phyloP scores from a whole-genome alignment of 2,888 invertebrate genomes.

The Cephus pulcher region DNA sequence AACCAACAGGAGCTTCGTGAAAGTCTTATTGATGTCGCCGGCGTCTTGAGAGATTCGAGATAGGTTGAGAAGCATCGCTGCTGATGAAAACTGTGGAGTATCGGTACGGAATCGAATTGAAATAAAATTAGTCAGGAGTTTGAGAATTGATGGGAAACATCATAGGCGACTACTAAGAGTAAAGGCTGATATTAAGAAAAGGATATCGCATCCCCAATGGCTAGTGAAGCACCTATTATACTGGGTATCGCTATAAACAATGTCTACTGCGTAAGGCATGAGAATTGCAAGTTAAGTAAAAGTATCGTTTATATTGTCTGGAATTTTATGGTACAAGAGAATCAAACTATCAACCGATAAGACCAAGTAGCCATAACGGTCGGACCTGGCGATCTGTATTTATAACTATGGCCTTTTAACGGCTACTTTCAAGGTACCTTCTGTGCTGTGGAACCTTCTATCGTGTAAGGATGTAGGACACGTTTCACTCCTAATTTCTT shows the following conservation, averaged over 20 bases:
- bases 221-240: not conserved
- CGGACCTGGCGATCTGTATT: not conserved
- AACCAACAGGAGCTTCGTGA: not conserved
- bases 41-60: not conserved
- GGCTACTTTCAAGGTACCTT: not conserved
- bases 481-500: not conserved
- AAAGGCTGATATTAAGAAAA: not conserved
- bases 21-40: conserved; percentile 7
- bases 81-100: not conserved
- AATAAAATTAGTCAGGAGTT: not conserved
- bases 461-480: conserved; percentile 1
- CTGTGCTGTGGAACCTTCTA: not conserved
- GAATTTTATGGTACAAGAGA: not conserved
- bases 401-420: not conserved
- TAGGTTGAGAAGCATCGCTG: not conserved
- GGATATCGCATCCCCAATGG: not conserved
- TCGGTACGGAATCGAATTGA: not conserved
- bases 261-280: not conserved
- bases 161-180: not conserved
- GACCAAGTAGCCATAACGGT: not conserved
- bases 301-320: not conserved
- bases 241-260: not conserved
- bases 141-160: not conserved
- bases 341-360: not conserved
- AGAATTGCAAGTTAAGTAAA: not conserved